Base-by-base conservation (phyloP, 2,797 vertebrate genomes). In the Cynopterus sphinx region DNA sequence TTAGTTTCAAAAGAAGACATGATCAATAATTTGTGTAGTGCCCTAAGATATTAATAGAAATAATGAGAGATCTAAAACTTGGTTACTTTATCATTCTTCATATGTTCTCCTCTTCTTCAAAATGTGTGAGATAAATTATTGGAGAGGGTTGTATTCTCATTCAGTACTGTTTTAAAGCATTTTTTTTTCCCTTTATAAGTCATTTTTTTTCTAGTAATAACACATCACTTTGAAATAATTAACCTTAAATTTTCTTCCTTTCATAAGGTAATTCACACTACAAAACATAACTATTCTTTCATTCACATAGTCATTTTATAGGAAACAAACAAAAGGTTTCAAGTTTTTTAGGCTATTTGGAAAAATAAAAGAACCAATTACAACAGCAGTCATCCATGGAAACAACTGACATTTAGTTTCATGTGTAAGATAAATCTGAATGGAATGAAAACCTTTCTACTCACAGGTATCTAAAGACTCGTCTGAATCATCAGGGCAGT, bases 401-500 rank as follows among this genome's bases (percentile, higher is more conserved):
- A 95, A 90, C 59, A 95, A 86, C 39, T 91, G 89, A 81, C 92
- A 91, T 92, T 95, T 89, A 61, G 53, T 91, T 97, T 95, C 90
- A 85, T 43, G 71, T 13, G 61, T 75, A 95, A 94, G 59, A 51
- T 51, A 95, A 81, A 96, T 67, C 1, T 19, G 63, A 95, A 49
- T 26, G 87, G 70, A 88, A 65, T 0, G 33, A 89, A 63, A 94
- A 73, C 78, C 93, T 91, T 95, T 97, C 96, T 98, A 99, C 99
- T 99, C 98, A 99, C 99, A 99, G 36, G 96, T 98, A 73, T 98
- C 98, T 98, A 98, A 97, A 43, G 98, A 98, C 97, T 99, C 99
- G 49, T 99, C 99, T 0, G 99, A 99, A 98, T 98, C 98, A 90
- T 99, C 99, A 1, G 99, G 99, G 95, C 99, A 99, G 97, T 99